Percentiles rank a stretch among this genome's conserved stretches.
Conservation (phyloP, 2,888 invertebrate genomes). For the Electrophaes corylata region DNA sequence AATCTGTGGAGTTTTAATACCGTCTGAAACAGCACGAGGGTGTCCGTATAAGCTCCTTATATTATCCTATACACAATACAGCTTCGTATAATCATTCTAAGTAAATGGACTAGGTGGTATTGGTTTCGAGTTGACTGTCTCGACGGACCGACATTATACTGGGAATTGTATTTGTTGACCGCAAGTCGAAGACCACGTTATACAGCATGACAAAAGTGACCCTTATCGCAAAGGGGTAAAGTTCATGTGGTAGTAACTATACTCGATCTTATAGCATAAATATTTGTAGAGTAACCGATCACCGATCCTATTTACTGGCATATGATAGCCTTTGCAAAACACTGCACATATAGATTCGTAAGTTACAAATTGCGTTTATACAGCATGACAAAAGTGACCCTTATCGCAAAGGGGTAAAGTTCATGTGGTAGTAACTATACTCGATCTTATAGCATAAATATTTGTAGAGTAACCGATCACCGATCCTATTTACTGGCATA, state of each 20-base stretch:
- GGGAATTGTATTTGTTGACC: slow-evolving; percentile 68
- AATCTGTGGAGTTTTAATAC: not conserved
- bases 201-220: slow-evolving; percentile 23
- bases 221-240: slow-evolving; percentile 30
- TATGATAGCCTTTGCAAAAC: slow-evolving; percentile 67
- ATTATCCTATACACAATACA: slow-evolving; percentile 11
- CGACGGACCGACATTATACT: slow-evolving; percentile 39
- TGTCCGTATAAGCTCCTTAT: not conserved
- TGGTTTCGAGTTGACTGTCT: slow-evolving; percentile 39
- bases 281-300: slow-evolving; percentile 73
- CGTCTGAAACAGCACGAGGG: not conserved
- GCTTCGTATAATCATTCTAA: slow-evolving; percentile 33
- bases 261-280: slow-evolving; percentile 65
- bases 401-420: slow-evolving; percentile 32
- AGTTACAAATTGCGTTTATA: no score
- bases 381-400: slow-evolving; percentile 27
- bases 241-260: slow-evolving; percentile 19
- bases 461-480: slow-evolving; percentile 69
- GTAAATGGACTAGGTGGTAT: slow-evolving; percentile 38
- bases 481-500: slow-evolving; percentile 66
- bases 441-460: slow-evolving; percentile 68
- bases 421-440: slow-evolving; percentile 23
- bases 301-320: slow-evolving; percentile 65
- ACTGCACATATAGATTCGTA: slow-evolving; percentile 40
- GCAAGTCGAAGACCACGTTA: slow-evolving; percentile 50